A percentile compares a stretch with the other conserved stretches of the same genome.
These are phyloP conservation scores for Dipodomys stephensi DNA, from an alignment of 2,113 vertebrate species.

Conservation along the genomic window DNA sequence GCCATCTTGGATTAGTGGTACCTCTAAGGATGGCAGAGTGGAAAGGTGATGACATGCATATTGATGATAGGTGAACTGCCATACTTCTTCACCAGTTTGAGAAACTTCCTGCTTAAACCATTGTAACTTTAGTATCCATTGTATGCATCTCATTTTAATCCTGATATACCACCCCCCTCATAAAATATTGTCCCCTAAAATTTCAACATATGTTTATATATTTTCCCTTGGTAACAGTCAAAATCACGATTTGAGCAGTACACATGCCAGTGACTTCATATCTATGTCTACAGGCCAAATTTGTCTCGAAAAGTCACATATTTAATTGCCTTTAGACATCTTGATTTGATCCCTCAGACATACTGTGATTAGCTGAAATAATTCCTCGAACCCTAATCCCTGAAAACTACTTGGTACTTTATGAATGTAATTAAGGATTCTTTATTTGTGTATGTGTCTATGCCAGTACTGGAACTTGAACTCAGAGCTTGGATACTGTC, in stretches of 20 bases:
- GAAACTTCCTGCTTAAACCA: neutral
- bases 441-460: too few relatives aligned
- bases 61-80: neutral
- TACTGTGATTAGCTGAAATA: neutral
- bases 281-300: neutral
- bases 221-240: neutral
- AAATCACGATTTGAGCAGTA: neutral
- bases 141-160: conserved; percentile 22
- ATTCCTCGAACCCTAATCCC: neutral
- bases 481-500: too few relatives aligned
- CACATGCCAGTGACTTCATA: neutral
- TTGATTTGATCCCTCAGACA: neutral
- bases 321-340: neutral
- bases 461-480: too few relatives aligned
- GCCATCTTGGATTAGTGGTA: neutral
- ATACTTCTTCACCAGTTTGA: neutral
- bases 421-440: neutral
- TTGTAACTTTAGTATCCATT: neutral
- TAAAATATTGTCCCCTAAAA: neutral
- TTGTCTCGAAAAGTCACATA: neutral
- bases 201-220: neutral
- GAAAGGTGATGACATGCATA: neutral
- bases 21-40: neutral
- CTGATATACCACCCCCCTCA: neutral
- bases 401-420: neutral